Evolutionary conservation across 2,888 invertebrate genomes (phyloP), one percentile per base, ranked within the genome.

Genomic region (Coelogynopora nodosa): DNA sequence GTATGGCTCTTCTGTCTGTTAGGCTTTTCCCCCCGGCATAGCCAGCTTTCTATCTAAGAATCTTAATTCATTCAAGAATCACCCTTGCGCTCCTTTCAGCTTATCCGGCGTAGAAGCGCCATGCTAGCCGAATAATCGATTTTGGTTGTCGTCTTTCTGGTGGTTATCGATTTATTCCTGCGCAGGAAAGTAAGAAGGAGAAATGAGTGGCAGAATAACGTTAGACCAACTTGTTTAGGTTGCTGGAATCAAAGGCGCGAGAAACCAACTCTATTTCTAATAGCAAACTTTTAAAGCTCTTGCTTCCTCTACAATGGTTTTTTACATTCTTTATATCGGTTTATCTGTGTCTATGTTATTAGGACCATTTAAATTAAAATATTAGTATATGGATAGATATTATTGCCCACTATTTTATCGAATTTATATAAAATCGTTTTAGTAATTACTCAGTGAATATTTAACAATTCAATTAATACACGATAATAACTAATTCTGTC

Each of bases 91-190:
- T 26, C 23, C 10, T 49, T 26, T 74, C 10, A 5, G 10, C 74
- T 13, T 74, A 74, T 74, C 27, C 74, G 23, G 74, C 27, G 27
- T 23, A 74, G 10, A 5, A 74, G 23, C 74, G 74, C 74, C 74
- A 74, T 23, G 74, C 23, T 74, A 74, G 74, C 74, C 74, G 74
- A 74, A 74, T 74, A 26, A 74, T 74, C 74, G 23, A 74, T 74
- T 74, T 23, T 74, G 23, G 74, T 74, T 26, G 5, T 74, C 5
- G 74, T 74, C 74, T 23, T 74, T 74, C 74, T 74, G 74, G 74
- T 74, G 23, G 5, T 23, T 74, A 74, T 74, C 74, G 74, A 74
- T 74, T 23, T 74, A n/a, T 74, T 26, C 23, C 23, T 26, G 5
- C 18, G 5, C 5, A 10, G 49, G 5, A 49, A 18, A 49, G 18